Percentiles rank a stretch among this genome's conserved stretches.
Evolutionary conservation across 1,140 invertebrate genomes (phyloP).

Genomic region (Platyscapa corneri): DNA sequence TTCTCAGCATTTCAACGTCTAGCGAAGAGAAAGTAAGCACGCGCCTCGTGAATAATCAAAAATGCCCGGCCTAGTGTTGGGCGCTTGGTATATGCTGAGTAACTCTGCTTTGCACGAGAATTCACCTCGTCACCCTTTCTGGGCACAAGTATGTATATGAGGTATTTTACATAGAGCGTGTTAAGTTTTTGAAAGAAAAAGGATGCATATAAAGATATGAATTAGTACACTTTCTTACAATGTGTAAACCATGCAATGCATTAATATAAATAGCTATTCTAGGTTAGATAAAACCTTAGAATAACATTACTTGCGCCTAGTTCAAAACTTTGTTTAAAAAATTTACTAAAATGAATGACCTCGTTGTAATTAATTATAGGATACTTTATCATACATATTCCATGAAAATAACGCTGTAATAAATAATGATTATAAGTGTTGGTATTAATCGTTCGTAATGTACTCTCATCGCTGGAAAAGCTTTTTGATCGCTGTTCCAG

Average conservation of each 20-base stretch:
- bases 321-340: too few species aligned
- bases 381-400: too few species aligned
- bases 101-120: not conserved
- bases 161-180: not conserved
- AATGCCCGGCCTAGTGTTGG: not conserved
- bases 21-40: not conserved
- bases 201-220: not conserved
- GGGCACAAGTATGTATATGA: not conserved
- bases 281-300: not conserved
- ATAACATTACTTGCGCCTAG: too few species aligned
- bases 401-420: too few species aligned
- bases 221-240: not conserved
- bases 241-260: not conserved
- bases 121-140: not conserved
- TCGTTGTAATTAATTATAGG: too few species aligned
- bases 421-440: too few species aligned
- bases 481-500: too few species aligned
- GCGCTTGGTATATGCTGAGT: not conserved
- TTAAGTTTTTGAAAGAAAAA: not conserved
- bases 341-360: too few species aligned
- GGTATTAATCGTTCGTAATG: too few species aligned
- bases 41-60: conserved; percentile 35
- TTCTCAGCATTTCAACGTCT: not conserved
- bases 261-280: not conserved
- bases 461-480: too few species aligned